These are phyloP conservation scores for Capromys pilorides DNA, from an alignment of 2,797 vertebrate genomes.

Conservation along the genomic window DNA sequence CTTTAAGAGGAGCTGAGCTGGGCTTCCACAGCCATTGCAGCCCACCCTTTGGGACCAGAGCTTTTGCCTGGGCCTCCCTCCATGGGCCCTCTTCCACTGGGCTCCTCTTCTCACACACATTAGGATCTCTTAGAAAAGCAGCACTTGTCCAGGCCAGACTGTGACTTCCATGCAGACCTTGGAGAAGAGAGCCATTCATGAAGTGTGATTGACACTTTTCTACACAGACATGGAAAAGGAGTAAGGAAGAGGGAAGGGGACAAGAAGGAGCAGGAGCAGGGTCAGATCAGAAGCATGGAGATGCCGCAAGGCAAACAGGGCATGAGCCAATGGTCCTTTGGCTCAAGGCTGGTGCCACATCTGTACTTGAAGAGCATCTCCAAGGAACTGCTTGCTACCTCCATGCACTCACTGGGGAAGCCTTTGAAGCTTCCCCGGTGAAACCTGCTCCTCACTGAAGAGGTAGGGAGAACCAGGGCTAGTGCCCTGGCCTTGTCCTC, in stretches of 20 bases:
- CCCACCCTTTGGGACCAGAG: background rate
- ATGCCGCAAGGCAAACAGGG: background rate
- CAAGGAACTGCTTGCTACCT: background rate
- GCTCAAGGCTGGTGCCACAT: too few species aligned
- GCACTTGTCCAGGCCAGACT: background rate
- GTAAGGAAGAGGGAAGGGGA: background rate
- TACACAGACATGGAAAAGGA: background rate
- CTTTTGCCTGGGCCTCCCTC: background rate
- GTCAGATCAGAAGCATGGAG: background rate
- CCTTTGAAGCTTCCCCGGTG: background rate
- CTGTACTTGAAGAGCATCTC: background rate
- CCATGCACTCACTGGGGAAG: background rate
- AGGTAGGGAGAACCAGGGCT: background rate
- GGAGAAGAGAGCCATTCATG: background rate
- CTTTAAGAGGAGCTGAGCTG: background rate
- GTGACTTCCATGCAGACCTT: background rate
- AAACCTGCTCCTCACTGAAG: too few species aligned
- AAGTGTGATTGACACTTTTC: background rate
- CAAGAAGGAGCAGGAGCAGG: too few species aligned
- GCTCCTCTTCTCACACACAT: background rate
- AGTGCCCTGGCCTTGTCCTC: background rate
- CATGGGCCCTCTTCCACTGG: too few species aligned
- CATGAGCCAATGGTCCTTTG: fast-evolving
- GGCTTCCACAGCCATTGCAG: background rate
- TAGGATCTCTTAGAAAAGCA: background rate